Base-by-base conservation (phyloP, 1,140 invertebrate genomes). In the Drosophila cardini region DNA sequence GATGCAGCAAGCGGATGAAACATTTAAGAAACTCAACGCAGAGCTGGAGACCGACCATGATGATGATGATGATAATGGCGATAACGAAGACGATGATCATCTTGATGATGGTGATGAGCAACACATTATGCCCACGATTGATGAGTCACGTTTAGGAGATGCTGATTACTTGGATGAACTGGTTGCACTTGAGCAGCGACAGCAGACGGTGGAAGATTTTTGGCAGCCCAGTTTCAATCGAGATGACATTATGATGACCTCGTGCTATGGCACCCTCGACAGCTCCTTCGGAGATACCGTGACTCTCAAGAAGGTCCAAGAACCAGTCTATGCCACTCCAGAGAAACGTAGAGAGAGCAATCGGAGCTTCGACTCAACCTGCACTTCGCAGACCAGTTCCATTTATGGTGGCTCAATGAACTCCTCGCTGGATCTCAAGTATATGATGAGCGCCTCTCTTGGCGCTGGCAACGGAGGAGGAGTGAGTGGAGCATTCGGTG, bases 171-270 rank as follows among this genome's bases (percentile, higher is more conserved):
- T 91, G 38, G 91, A 92, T 62, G 91, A 91, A 26, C 60, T 92
- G 36, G 76, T 80, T 16, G 83, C 76, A n/a, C 60, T 62, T 4
- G 78, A 81, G 45, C 76, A 76, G 18, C 5, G 84, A 10, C 86
- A 78, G 26, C 80, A 75, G 42, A 73, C 74, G 34, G 90, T 72
- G 40, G 80, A 77, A 43, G 80, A 81, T 6, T 84, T 76, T 15
- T 91, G 90, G 90, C 90, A 90, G 65, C 80, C 62, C 21, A 90
- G 72, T 52, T 89, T 76, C 34, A 90, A 83, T 48, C 72, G 82
- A 11, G 90, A 83, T 18, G 90, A 91, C 45, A 90, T 91, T 34
- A 92, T 92, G 91, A 92, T 90, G 70, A 92, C 89, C n/a, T 92
- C 91, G 0, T 91, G 91, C 36, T 92, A 92, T 50, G 91, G 91